Conservation (phyloP, 2,888 invertebrate genomes). For the Arenicola marina region DNA sequence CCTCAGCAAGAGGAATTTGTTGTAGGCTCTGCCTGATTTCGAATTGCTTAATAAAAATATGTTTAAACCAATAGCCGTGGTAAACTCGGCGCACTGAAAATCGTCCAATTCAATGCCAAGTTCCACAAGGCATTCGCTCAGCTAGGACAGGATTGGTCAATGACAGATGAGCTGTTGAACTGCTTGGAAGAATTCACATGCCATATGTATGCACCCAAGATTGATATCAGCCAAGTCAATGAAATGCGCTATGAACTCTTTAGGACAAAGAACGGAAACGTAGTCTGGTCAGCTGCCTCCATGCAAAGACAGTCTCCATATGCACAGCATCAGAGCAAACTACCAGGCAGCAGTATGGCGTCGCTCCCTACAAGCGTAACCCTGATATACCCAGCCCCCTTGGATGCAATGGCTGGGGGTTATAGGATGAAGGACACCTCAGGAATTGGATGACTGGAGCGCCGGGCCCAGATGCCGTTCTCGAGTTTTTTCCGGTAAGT, state of each 20-base stretch:
- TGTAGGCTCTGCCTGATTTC: too few species aligned
- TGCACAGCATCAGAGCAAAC: conserved; percentile 17
- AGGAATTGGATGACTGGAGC: not conserved
- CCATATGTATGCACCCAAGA: not conserved
- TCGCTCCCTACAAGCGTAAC: conserved; percentile 15
- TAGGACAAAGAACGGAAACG: conserved; percentile 16
- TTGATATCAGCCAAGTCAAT: conserved; percentile 14
- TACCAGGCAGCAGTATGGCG: conserved; percentile 28
- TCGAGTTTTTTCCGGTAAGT: conserved; percentile 19
- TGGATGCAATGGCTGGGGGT: not conserved
- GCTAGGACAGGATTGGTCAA: not conserved
- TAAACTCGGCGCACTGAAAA: conserved; percentile 22
- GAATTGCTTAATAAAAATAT: too few species aligned
- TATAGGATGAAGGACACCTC: not conserved
- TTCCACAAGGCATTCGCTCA: not conserved
- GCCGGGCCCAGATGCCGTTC: conserved; percentile 17
- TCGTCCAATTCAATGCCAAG: not conserved
- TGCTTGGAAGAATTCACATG: conserved; percentile 4
- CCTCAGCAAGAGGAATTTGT: too few species aligned
- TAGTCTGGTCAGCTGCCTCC: conserved; percentile 25
- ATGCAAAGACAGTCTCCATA: conserved; percentile 11
- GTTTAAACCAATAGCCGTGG: conserved; percentile 21
- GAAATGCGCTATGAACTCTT: conserved; percentile 25
- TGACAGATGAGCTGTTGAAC: not conserved
- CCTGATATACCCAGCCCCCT: conserved; percentile 15